These are phyloP conservation scores for Catocala fraxini DNA, from an alignment of 2,888 invertebrate genomes.

Conservation along the genomic window DNA sequence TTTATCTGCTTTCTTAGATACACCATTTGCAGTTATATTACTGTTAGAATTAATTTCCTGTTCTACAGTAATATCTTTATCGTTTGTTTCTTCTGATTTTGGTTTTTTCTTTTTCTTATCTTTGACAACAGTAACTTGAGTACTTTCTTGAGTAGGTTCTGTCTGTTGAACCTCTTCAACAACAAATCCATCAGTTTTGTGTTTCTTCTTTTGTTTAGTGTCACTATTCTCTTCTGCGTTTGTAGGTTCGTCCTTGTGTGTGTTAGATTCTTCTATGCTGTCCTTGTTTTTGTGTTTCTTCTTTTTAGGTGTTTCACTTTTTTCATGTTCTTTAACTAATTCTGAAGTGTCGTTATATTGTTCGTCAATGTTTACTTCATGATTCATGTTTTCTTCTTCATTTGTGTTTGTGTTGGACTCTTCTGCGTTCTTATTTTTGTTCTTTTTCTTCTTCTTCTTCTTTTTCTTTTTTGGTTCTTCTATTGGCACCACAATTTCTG, in stretches of 20 bases:
- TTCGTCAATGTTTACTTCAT: constrained; percentile 19
- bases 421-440: constrained; percentile 53
- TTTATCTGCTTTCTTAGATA: constrained; percentile 18
- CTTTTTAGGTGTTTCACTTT: constrained; percentile 23
- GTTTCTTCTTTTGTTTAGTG: constrained; percentile 51
- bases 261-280: constrained; percentile 9
- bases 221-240: constrained; percentile 22
- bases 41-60: constrained; percentile 37
- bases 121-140: constrained; percentile 20
- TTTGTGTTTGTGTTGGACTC: constrained; percentile 23
- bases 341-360: constrained; percentile 26
- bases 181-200: constrained; percentile 52
- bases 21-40: constrained; percentile 4
- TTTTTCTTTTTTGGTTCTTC: constrained; percentile 73
- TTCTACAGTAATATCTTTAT: neutral
- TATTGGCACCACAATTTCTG: constrained; percentile 69
- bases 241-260: constrained; percentile 12
- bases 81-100: constrained; percentile 19
- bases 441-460: constrained; percentile 77
- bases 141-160: constrained; percentile 57
- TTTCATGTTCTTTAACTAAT: constrained; percentile 23
- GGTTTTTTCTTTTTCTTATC: constrained; percentile 45
- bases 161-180: constrained; percentile 60
- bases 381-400: constrained; percentile 16
- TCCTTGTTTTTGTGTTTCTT: constrained; percentile 30